Base-by-base conservation (phyloP, 2,888 invertebrate genomes). In the Heliconius ethilla region DNA sequence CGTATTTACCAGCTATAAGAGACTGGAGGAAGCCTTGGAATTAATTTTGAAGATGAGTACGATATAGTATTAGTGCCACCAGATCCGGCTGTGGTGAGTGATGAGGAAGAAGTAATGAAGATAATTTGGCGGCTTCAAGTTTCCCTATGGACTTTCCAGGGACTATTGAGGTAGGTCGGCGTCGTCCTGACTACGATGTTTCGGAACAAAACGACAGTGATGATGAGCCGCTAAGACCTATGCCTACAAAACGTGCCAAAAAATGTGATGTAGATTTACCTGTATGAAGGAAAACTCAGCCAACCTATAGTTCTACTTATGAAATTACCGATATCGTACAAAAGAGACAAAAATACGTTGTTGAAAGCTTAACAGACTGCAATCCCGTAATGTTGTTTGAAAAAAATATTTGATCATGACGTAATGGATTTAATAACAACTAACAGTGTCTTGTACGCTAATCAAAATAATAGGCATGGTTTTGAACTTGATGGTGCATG, bases 31-130 rank as follows among this genome's bases (percentile, higher is more conserved):
- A 78, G 79, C 78, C 78, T 78, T 79, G 78, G 79, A 81, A 81
- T 81, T 79, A 78, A 81, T 81, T 79, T 22, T 81, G 79, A 81
- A 78, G 79, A 79, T 78, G 81, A 81, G 79, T 79, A 81, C 76
- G 75, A 81, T 79, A 79, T 81, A 78, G 81, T 81, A 78, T 81
- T 81, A 81, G 76, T 80, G 78, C 80, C 80, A 79, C 77, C 77
- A 73, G 81, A 80, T 78, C 81, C 81, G 70, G 75, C 74, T 78
- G 79, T 81, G 65, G 79, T 82, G 72, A 82, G 80, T 78, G 82
- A 82, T 76, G 83, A 82, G 76, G 82, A 83, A 80, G 81, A 81
- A 80, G 83, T 76, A 78, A 78, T 80, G 80, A 83, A 72, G 82
- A 82, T 76, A 77, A 83, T 79, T 79, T 83, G 79, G 78, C 76